phyloP scores from a whole-genome alignment of 2,797 vertebrate species.

The Amazona ochrocephala region DNA sequence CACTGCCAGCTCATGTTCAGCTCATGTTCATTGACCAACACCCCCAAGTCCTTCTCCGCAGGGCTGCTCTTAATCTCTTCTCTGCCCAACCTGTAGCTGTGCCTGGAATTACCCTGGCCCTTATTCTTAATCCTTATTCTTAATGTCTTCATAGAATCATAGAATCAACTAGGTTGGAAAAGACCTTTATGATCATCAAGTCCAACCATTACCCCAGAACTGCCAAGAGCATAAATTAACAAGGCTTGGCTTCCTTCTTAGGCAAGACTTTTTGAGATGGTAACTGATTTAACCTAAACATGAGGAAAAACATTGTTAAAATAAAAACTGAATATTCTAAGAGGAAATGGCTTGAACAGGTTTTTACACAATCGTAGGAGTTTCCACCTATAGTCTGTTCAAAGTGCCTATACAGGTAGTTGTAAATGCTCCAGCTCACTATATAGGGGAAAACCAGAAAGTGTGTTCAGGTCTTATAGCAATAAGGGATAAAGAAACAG shows the following conservation, averaged over 20 bases:
- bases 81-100: neutral
- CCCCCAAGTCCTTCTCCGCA: neutral
- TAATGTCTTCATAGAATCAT: neutral
- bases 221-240: constrained; percentile 52
- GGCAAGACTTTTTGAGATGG: constrained; percentile 73
- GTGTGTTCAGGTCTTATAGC: neutral
- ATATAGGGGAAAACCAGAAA: neutral
- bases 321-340: constrained; percentile 64
- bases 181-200: neutral
- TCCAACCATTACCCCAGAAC: neutral
- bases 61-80: neutral
- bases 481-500: neutral
- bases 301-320: constrained; percentile 62
- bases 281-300: constrained; percentile 76
- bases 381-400: neutral
- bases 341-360: constrained; percentile 69
- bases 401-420: neutral
- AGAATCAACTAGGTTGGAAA: neutral
- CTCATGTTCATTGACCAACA: neutral
- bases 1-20: neutral
- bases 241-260: constrained; percentile 77
- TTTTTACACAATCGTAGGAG: constrained; percentile 61
- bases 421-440: neutral
- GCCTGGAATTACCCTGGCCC: too few species aligned
- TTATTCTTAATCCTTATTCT: neutral